A percentile compares a stretch with the other conserved stretches of the same genome.
Conservation (phyloP, 1,140 invertebrate genomes). For the Stenopsyche tienmushanensis region DNA sequence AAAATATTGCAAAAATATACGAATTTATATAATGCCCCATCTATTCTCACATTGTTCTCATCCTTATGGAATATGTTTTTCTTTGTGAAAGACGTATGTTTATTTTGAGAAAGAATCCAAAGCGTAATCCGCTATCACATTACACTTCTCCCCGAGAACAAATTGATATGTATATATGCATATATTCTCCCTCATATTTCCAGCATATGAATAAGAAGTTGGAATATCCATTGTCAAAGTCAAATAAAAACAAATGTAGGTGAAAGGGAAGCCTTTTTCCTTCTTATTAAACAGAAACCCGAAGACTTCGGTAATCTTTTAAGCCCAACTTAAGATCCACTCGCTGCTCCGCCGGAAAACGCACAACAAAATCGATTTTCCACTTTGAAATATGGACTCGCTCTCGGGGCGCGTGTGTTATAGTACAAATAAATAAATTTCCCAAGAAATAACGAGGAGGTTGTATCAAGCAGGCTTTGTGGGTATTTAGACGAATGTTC, state of each 20-base stretch:
- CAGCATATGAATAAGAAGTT: neutral
- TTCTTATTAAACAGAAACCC: neutral
- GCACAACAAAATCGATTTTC: neutral
- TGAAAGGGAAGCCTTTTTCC: neutral
- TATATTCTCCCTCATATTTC: neutral
- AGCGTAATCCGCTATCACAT: neutral
- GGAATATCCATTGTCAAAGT: neutral
- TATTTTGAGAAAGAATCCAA: neutral
- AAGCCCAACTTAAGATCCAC: neutral
- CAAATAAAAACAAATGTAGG: neutral
- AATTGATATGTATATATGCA: neutral
- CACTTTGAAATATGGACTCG: neutral
- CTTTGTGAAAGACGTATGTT: neutral
- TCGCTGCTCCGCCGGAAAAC: neutral
- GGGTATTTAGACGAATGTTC: slow-evolving; percentile 17
- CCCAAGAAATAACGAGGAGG: neutral
- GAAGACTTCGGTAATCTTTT: neutral
- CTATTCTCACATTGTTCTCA: neutral
- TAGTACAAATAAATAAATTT: no score
- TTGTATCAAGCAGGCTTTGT: neutral
- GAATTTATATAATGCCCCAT: no score
- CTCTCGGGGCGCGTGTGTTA: neutral
- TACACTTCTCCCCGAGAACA: neutral
- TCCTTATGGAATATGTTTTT: neutral
- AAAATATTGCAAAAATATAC: no score